Base-by-base conservation (phyloP, 2,888 invertebrate genomes). In the Nowickia ferox region DNA sequence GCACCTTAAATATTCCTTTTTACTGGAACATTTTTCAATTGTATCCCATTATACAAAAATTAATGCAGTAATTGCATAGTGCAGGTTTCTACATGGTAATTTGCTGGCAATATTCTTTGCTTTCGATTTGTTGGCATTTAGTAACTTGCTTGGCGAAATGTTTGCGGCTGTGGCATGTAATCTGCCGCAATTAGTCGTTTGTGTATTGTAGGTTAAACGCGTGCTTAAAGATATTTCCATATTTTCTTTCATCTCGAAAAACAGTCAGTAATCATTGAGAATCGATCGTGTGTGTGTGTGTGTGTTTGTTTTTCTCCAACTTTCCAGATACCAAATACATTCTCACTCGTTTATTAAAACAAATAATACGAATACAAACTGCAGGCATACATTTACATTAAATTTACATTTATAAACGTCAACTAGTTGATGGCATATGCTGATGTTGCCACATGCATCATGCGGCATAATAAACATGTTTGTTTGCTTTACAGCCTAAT, bases 201-300 rank as follows among this genome's bases (percentile, higher is more conserved):
- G 19, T 76, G 65, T 75, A 71, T 86, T 86, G 82, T 76, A 79
- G 86, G 79, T 86, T 86, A 86, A 86, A 86, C 86, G 86, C 86
- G 83, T 83, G 82, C 83, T 86, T 83, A 83, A 79, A 71, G 79
- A 57, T 72, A 53, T 71, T 79, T 75, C 63, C 40, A 69, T 77
- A 55, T 30, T 30, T 30, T 6, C 30, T 30, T 30, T 30, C 68
- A 79, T 19, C 53, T 59, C n/a, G 13, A 55, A 55, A 72, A 40
- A 53, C 10, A 63, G 40, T 63, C 55, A 17, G 19, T 44, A 53
- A 76, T 76, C 75, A 82, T 75, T 61, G 48, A 17, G 63, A 57
- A 76, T 76, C 22, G 76, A 82, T 76, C 63, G 63, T 76, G 30
- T 51, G 17, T 22, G 30, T 30, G 30, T 30, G 30, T 30, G 5